A percentile compares a stretch with the other conserved stretches of the same genome.
phyloP scores from a whole-genome alignment of 2,888 invertebrate species.

The Tenodera sinensis region DNA sequence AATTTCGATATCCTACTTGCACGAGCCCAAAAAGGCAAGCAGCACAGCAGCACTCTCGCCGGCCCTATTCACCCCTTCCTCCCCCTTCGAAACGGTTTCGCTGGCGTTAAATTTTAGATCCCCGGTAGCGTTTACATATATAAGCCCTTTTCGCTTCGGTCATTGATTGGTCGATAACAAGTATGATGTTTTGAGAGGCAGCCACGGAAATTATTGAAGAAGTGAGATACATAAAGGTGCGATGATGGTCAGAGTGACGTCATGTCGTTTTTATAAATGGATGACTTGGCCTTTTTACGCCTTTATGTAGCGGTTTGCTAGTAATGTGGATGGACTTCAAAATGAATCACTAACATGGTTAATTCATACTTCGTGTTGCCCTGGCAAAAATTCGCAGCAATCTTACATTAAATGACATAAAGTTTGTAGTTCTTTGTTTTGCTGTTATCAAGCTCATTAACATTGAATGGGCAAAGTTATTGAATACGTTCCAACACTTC shows the following conservation, averaged over 20 bases:
- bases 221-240: slow-evolving; percentile 2
- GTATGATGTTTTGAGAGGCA: slow-evolving; percentile 11
- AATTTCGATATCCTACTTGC: slow-evolving; percentile 28
- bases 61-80: no score
- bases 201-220: slow-evolving; percentile 10
- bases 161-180: slow-evolving; percentile 25
- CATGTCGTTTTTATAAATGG: slow-evolving; percentile 19
- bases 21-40: neutral
- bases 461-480: no score
- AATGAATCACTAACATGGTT: neutral
- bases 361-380: no score
- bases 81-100: neutral
- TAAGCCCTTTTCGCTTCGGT: neutral
- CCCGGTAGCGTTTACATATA: slow-evolving; percentile 3
- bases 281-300: slow-evolving; percentile 17
- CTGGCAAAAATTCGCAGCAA: no score
- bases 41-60: neutral
- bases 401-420: no score
- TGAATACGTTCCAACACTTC: no score
- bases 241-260: slow-evolving; percentile 14
- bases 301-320: slow-evolving; percentile 18
- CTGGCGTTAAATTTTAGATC: slow-evolving; percentile 24
- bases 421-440: no score
- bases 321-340: slow-evolving; percentile 8
- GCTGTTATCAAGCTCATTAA: no score